Percentiles rank a stretch among this genome's conserved stretches.
Evolutionary conservation across 1,140 invertebrate genomes (phyloP).

Genomic region (Akabosia matsudoensis): DNA sequence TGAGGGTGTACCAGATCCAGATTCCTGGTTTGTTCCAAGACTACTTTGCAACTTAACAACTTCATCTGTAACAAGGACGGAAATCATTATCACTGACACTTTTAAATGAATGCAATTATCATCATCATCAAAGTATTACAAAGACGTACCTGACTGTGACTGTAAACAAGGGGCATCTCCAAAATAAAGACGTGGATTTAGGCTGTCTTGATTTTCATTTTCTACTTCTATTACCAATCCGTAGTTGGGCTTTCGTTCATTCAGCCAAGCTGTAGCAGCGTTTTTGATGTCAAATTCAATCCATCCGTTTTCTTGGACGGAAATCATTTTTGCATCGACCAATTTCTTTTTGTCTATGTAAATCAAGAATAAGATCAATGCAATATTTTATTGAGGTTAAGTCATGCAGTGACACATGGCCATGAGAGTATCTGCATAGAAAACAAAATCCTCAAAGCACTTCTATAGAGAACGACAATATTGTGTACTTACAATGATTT

Average conservation of each 20-base stretch:
- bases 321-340: constrained; percentile 58
- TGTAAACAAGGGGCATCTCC: constrained; percentile 48
- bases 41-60: too few relatives aligned
- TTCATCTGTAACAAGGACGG: too few relatives aligned
- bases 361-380: constrained; percentile 39
- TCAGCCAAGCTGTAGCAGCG: constrained; percentile 50
- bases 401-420: too few relatives aligned
- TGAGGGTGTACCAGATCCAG: background rate
- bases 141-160: background rate
- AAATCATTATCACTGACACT: too few relatives aligned
- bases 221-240: constrained; percentile 61
- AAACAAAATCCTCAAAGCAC: too few relatives aligned
- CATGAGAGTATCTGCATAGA: too few relatives aligned
- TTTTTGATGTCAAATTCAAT: constrained; percentile 51
- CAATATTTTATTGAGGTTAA: too few relatives aligned
- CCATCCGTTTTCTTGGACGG: constrained; percentile 51
- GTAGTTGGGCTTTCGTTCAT: constrained; percentile 54
- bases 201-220: constrained; percentile 59
- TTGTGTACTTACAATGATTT: constrained; percentile 54
- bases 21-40: background rate
- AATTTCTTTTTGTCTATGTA: constrained; percentile 58
- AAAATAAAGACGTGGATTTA: constrained; percentile 58
- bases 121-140: background rate
- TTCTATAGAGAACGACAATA: too few relatives aligned
- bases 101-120: too few relatives aligned